Conservation (phyloP, 2,113 vertebrate species). For the Climacteris rufus region DNA sequence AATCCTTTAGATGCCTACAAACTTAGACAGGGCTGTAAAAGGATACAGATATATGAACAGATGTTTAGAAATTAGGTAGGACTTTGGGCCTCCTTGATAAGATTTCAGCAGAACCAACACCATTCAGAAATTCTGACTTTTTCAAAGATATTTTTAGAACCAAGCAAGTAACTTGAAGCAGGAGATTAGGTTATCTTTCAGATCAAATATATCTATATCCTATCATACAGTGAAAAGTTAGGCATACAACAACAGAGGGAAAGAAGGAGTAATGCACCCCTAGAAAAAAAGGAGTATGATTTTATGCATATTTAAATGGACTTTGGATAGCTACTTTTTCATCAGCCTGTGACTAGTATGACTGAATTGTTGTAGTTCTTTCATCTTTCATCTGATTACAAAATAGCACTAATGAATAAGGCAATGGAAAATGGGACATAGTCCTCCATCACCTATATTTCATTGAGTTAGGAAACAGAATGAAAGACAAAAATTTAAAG, state of each 20-base stretch:
- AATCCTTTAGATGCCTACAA: neutral
- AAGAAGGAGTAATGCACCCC: neutral
- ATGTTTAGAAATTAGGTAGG: neutral
- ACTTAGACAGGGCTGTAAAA: neutral
- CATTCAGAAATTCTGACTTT: neutral
- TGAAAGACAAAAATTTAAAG: neutral
- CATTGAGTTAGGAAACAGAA: neutral
- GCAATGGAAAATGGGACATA: neutral
- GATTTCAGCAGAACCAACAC: neutral
- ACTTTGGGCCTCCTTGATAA: neutral
- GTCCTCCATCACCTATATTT: neutral
- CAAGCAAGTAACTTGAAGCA: neutral
- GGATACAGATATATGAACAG: rapidly evolving
- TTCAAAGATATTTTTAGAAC: neutral
- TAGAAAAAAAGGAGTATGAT: neutral
- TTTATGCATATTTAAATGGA: neutral
- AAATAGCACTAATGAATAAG: neutral
- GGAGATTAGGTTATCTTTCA: neutral
- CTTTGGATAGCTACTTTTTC: neutral
- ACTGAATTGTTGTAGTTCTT: neutral
- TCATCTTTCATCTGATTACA: neutral
- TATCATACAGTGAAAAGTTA: neutral
- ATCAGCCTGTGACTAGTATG: neutral
- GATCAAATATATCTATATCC: neutral
- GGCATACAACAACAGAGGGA: neutral